These are phyloP conservation scores for Cetoscarus ocellatus DNA, from an alignment of 2,797 vertebrate genomes.

Conservation along the genomic window DNA sequence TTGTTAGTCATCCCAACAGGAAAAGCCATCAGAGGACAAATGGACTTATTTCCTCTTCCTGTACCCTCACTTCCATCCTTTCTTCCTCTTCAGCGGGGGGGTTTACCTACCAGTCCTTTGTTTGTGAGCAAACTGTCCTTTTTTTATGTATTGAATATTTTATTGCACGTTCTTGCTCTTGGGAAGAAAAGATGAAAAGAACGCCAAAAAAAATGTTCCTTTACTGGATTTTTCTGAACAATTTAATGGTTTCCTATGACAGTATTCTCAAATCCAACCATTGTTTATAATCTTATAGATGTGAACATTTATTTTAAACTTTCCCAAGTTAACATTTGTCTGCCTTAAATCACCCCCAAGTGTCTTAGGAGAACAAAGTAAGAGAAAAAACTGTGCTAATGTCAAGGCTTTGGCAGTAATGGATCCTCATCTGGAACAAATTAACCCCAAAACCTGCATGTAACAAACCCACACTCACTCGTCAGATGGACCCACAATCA, in stretches of 20 bases:
- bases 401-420: slow-evolving; percentile 55
- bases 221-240: neutral
- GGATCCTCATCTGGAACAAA: slow-evolving; percentile 70
- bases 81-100: slow-evolving; percentile 12
- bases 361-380: slow-evolving; percentile 14
- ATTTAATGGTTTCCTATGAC: too few relatives aligned
- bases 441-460: slow-evolving; percentile 71
- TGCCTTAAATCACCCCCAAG: slow-evolving; percentile 9
- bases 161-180: neutral
- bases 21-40: slow-evolving; percentile 62
- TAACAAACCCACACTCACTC: slow-evolving; percentile 63
- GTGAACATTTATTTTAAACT: neutral
- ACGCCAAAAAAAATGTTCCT: neutral
- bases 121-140: neutral
- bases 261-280: neutral
- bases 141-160: neutral
- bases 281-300: neutral
- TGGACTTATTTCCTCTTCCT: slow-evolving; percentile 67
- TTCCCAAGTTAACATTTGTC: slow-evolving; percentile 8
- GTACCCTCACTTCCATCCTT: slow-evolving; percentile 51
- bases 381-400: slow-evolving; percentile 47
- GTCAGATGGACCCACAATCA: slow-evolving; percentile 35
- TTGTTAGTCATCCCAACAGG: slow-evolving; percentile 48
- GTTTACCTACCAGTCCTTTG: neutral
- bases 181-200: neutral